Percentiles rank a stretch among this genome's conserved stretches.
Evolutionary conservation across 2,888 invertebrate species (phyloP).

Genomic region (Heteromyza rotundicornis): DNA sequence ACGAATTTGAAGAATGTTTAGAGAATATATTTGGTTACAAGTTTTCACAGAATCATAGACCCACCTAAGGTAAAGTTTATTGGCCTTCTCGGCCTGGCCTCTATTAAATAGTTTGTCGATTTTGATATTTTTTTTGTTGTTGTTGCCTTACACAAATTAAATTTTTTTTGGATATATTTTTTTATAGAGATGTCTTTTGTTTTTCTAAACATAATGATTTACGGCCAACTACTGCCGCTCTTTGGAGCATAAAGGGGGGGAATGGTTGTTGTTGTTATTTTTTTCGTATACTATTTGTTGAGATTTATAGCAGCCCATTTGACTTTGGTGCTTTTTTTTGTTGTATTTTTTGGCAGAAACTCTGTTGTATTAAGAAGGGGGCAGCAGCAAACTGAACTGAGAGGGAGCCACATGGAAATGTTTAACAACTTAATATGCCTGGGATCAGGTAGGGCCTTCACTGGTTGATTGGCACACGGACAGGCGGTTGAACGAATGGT

Average conservation of each 20-base stretch:
- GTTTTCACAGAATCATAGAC: too few species aligned
- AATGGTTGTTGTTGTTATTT: background rate
- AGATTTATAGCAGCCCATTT: slow-evolving; percentile 1
- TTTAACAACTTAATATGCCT: background rate
- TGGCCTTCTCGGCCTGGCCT: background rate
- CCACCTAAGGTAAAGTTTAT: background rate
- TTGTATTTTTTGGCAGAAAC: background rate
- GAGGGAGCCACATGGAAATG: background rate
- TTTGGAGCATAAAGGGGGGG: background rate
- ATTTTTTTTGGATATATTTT: too few species aligned
- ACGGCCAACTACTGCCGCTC: background rate
- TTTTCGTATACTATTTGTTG: background rate
- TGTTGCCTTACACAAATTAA: too few species aligned
- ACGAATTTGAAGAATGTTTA: too few species aligned
- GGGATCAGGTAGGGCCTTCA: background rate
- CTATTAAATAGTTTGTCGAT: background rate
- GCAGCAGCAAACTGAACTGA: too few species aligned
- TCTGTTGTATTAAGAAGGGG: background rate
- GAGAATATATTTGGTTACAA: background rate
- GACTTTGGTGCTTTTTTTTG: background rate
- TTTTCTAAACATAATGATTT: background rate
- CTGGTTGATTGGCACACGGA: too few species aligned
- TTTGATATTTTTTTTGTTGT: background rate
- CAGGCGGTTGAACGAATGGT: too few species aligned
- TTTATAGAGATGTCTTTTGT: background rate